Evolutionary conservation across 2,113 vertebrate species (phyloP), one percentile per base, ranked within the genome.

Genomic region (Harpagus bidentatus): DNA sequence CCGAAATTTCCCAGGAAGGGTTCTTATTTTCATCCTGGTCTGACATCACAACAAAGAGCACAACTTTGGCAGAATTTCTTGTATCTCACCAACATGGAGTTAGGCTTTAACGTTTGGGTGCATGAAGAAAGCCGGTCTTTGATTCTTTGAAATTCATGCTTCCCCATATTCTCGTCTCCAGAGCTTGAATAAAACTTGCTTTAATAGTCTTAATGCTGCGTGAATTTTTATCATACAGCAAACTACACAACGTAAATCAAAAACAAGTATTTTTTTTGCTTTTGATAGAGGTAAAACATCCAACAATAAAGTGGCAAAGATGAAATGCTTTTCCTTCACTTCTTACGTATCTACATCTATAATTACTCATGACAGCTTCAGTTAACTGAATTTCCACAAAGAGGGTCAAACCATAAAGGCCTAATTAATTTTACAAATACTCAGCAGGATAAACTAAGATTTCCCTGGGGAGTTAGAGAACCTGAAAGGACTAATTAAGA

Each of bases 391-490:
- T 95, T 93, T 88, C 72, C 76, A 74, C 29, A 88, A 86, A 93
- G 52, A 81, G 78, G 86, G 69, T 93, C 80, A 95, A 92, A 61
- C 23, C 56, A 94, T 56, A 67, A 91, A 92, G 18, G 67, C 43
- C 42, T 86, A 97, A 93, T 86, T 91, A 91, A 92, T 84, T 88
- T 89, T 84, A 95, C 65, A 96, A 86, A 95, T 65, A 66, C 88
- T 90, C 90, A 88, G 63, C 32, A 79, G 92, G 66, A 84, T 76
- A 96, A 95, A 87, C n/a, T 61, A 65, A 55, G 19, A 82, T 89
- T 84, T 86, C 88, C 63, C 77, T 52, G 5, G 34, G 65, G 79
- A 92, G 62, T 56, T 32, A 69, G 21, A 82, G 59, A 92, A 85
- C 42, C 61, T 89, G 65, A 74, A 92, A 76, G 28, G 13, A 71